A percentile compares a stretch with the other conserved stretches of the same genome.
Conservation (phyloP, 2,797 vertebrate genomes). For the Masticophis lateralis region DNA sequence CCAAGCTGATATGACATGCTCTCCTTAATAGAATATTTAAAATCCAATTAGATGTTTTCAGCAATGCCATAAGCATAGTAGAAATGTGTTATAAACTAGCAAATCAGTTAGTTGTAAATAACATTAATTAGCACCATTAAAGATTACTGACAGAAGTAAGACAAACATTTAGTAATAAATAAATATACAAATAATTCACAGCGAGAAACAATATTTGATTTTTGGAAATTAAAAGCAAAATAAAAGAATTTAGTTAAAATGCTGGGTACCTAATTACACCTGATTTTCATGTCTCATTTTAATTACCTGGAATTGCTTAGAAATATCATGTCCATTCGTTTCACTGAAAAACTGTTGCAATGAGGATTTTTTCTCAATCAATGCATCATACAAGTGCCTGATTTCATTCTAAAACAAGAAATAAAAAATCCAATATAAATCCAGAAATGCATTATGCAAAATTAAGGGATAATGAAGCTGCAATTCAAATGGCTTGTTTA, state of each 20-base stretch:
- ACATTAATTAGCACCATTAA: neutral
- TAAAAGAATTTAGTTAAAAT: slow-evolving; percentile 11
- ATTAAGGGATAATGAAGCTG: slow-evolving; percentile 4
- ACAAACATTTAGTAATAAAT: neutral
- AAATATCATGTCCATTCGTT: slow-evolving; percentile 47
- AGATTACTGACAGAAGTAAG: neutral
- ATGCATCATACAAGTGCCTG: slow-evolving; percentile 78
- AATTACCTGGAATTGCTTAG: slow-evolving; percentile 81
- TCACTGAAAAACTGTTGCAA: slow-evolving; percentile 69
- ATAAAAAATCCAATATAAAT: slow-evolving; percentile 17
- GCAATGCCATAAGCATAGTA: neutral
- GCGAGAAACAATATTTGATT: slow-evolving; percentile 4
- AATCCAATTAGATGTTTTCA: neutral
- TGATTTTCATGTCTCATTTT: neutral
- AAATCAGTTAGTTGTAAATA: neutral
- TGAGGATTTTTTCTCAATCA: slow-evolving; percentile 76
- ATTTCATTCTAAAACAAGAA: slow-evolving; percentile 77
- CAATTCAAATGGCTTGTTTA: neutral
- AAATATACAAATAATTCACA: neutral
- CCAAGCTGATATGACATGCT: neutral
- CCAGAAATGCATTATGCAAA: slow-evolving; percentile 24
- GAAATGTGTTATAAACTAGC: neutral
- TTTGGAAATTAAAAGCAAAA: slow-evolving; percentile 25
- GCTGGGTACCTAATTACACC: neutral
- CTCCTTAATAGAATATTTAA: neutral